Conservation (phyloP, 1,140 invertebrate genomes). For the Melanaphis sacchari region DNA sequence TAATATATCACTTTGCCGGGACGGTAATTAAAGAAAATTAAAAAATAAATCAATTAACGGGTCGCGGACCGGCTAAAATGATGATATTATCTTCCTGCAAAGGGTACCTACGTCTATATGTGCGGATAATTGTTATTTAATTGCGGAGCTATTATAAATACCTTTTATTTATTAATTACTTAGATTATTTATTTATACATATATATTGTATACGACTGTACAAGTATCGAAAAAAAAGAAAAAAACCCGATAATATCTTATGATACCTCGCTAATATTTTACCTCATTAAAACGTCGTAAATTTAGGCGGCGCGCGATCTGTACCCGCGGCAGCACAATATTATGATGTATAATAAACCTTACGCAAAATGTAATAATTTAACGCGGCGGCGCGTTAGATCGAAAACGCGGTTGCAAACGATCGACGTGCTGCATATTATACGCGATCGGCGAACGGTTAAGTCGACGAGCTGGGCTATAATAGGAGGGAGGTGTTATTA, state of each 20-base stretch:
- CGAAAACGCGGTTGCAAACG: slow-evolving; percentile 7
- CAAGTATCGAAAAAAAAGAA: background rate
- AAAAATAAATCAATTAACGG: slow-evolving; percentile 40
- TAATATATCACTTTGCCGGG: background rate
- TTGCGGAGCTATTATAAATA: background rate
- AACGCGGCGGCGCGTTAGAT: background rate
- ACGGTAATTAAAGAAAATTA: background rate
- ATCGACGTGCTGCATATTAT: background rate
- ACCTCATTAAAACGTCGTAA: slow-evolving; percentile 55
- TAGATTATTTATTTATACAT: background rate
- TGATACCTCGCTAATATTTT: background rate
- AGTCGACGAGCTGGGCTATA: background rate
- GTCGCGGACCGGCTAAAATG: background rate
- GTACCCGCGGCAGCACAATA: background rate
- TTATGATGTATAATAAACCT: background rate
- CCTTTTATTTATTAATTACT: slow-evolving; percentile 47
- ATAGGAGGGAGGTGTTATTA: background rate
- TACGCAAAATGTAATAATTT: background rate
- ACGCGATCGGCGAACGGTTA: background rate
- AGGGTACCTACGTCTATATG: background rate
- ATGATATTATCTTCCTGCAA: slow-evolving; percentile 25
- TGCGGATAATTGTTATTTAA: slow-evolving; percentile 37
- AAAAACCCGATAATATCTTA: background rate
- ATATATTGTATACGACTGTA: background rate
- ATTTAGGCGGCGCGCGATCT: background rate